phyloP scores from a whole-genome alignment of 2,797 vertebrate species.

The Sebastes steindachneri region DNA sequence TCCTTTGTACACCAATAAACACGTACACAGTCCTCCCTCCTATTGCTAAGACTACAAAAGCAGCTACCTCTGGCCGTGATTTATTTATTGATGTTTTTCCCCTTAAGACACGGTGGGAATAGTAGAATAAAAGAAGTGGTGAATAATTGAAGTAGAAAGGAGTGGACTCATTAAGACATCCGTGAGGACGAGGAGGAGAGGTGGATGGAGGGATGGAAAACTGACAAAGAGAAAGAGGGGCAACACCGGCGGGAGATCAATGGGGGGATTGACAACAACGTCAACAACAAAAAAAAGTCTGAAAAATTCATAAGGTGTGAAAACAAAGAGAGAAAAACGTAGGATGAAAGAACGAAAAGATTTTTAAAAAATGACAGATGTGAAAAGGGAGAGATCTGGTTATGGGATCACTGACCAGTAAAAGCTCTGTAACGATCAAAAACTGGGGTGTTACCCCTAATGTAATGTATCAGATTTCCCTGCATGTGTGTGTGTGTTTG shows the following conservation, averaged over 20 bases:
- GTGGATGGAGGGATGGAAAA: constrained; percentile 47
- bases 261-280: constrained; percentile 37
- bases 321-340: neutral
- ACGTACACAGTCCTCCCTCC: neutral
- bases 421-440: constrained; percentile 51
- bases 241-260: constrained; percentile 54
- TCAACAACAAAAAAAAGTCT: constrained; percentile 53
- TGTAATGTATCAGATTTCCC: constrained; percentile 67
- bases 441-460: constrained; percentile 42
- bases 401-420: constrained; percentile 43
- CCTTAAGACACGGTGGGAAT: constrained; percentile 79
- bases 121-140: constrained; percentile 75
- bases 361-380: neutral
- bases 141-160: constrained; percentile 82
- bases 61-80: constrained; percentile 63
- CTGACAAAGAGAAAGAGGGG: constrained; percentile 48
- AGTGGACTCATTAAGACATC: constrained; percentile 80
- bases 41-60: constrained; percentile 47
- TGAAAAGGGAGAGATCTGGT: constrained; percentile 6
- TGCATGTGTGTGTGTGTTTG: constrained; percentile 33
- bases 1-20: constrained; percentile 27
- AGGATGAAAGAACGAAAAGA: neutral
- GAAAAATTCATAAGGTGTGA: constrained; percentile 58
- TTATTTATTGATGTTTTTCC: constrained; percentile 84
- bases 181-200: constrained; percentile 36